These are phyloP conservation scores for Limnephilus rhombicus DNA, from an alignment of 2,888 invertebrate genomes.

Conservation along the genomic window DNA sequence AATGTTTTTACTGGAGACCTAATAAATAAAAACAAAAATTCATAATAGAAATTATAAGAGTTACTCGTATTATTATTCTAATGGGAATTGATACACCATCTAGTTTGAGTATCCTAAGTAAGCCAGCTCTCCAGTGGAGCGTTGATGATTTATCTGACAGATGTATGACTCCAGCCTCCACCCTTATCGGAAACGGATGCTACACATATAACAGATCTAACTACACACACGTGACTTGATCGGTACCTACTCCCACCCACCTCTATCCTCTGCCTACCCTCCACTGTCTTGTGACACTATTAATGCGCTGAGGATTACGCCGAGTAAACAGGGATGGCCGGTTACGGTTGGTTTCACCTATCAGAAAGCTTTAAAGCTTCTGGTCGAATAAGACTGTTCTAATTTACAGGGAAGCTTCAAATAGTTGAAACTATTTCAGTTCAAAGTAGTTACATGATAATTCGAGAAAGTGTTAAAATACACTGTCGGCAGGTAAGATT, in stretches of 20 bases:
- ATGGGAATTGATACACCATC: neutral
- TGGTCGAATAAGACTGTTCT: neutral
- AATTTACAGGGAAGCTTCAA: neutral
- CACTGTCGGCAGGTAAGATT: no score
- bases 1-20: no score
- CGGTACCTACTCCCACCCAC: neutral
- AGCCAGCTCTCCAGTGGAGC: constrained; percentile 24
- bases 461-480: no score
- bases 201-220: neutral
- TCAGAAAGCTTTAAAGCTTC: neutral
- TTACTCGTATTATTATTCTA: neutral
- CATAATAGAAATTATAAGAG: neutral
- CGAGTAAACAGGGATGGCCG: neutral
- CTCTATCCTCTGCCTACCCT: neutral
- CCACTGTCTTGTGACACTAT: neutral
- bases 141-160: constrained; percentile 42
- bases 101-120: neutral
- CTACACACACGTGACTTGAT: constrained; percentile 18
- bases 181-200: constrained; percentile 35
- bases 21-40: no score
- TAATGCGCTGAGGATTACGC: neutral
- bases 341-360: neutral
- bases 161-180: constrained; percentile 9
- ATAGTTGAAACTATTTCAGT: neutral
- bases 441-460: neutral